A percentile compares a stretch with the other conserved stretches of the same genome.
Evolutionary conservation across 1,140 invertebrate genomes (phyloP).

Genomic region (Zaprionus vittiger): DNA sequence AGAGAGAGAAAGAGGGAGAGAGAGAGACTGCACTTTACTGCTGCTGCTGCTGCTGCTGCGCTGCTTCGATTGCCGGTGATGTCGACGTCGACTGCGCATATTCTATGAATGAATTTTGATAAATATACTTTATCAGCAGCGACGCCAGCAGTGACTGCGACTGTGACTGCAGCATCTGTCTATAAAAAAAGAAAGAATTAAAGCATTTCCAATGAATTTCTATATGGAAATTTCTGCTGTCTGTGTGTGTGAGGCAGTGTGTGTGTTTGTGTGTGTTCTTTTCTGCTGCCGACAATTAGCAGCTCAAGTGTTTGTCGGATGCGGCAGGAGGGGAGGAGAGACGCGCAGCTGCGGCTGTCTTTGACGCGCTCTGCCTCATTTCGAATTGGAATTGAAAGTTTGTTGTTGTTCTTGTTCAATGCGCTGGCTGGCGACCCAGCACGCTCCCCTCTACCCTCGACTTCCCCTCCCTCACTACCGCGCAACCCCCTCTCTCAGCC

Average conservation of each 20-base stretch:
- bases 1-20: not conserved
- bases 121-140: constrained; percentile 75
- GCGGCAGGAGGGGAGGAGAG: constrained; percentile 14
- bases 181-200: constrained; percentile 31
- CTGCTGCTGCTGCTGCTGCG: constrained; percentile 16
- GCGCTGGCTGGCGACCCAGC: constrained; percentile 5
- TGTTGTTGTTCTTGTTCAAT: constrained; percentile 45
- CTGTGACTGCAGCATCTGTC: constrained; percentile 38
- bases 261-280: constrained; percentile 43
- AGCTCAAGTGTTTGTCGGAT: constrained; percentile 68
- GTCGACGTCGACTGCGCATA: constrained; percentile 7
- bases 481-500: not conserved
- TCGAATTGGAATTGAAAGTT: constrained; percentile 78
- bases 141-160: constrained; percentile 20
- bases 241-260: constrained; percentile 8
- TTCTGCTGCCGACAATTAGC: constrained; percentile 75
- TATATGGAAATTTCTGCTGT: constrained; percentile 66
- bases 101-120: constrained; percentile 82
- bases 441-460: not conserved
- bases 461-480: constrained; percentile 7
- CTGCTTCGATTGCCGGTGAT: constrained; percentile 43
- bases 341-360: constrained; percentile 58
- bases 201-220: constrained; percentile 47
- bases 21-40: constrained; percentile 35
- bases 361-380: constrained; percentile 78